Base-by-base conservation (phyloP, 2,888 invertebrate species). In the Brenthis ino region DNA sequence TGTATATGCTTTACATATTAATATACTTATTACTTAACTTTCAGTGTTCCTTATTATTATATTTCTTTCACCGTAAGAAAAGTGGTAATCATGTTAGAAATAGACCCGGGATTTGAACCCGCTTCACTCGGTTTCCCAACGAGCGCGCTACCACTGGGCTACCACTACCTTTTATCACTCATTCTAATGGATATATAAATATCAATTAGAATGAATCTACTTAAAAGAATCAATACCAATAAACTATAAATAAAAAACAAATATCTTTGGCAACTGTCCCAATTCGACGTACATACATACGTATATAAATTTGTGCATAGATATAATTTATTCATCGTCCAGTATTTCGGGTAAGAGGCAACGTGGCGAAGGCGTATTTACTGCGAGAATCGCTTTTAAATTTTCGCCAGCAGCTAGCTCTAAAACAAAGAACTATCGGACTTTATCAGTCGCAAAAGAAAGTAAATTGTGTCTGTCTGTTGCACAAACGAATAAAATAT, bases 401-500 rank as follows among this genome's bases (percentile, higher is more conserved):
- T 84, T 89, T 88, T 86, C 85, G 88, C 86, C 86, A 86, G 80
- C 79, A 79, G 77, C 77, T 76, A 79, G 77, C 77, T 76, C 76
- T 82, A 82, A 86, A 86, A 89, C 88, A 89, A 86, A 87, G 86
- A 84, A 82, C 78, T 81, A 82, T 78, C 81, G 80, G 84, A 82
- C 82, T 88, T 86, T 85, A 86, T 86, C 85, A 83, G 82, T 82
- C 84, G 79, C 83, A 88, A 89, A 90, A 88, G 85, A 85, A 83
- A 85, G 87, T 84, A 86, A 88, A 90, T 86, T 89, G 87, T 89
- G 86, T 88, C 85, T 89, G 86, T 88, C 85, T 81, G 81, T 79
- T 85, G 86, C 87, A 86, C 81, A 77, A 80, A 80, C 79, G 82
- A 83, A 82, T 79, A 78, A 79, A 78, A 80, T 78, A 79, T 77